phyloP scores from a whole-genome alignment of 2,888 invertebrate genomes.

The Cactoblastis cactorum region DNA sequence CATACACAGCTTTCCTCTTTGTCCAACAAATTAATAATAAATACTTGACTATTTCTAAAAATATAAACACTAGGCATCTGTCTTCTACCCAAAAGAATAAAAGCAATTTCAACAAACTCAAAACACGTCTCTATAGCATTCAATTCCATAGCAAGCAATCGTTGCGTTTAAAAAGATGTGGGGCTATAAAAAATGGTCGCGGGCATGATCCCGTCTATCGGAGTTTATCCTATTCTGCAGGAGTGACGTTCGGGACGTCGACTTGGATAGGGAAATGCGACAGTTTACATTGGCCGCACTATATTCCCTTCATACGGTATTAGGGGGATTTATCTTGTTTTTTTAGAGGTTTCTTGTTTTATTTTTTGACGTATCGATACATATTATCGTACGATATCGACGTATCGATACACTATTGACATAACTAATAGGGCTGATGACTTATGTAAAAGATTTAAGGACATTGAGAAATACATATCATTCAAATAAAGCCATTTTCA shows the following conservation, averaged over 20 bases:
- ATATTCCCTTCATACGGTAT: background rate
- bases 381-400: background rate
- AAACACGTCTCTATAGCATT: background rate
- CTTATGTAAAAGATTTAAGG: too few relatives aligned
- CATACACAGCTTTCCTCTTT: too few relatives aligned
- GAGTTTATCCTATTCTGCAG: conserved; percentile 26
- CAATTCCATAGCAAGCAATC: background rate
- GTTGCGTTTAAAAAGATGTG: conserved; percentile 22
- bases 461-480: too few relatives aligned
- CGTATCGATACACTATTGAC: too few relatives aligned
- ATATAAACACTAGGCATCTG: too few relatives aligned
- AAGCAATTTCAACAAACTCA: background rate
- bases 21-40: too few relatives aligned
- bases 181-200: conserved; percentile 22
- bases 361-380: background rate
- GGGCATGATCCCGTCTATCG: conserved; percentile 18
- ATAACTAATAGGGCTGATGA: too few relatives aligned
- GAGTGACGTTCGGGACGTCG: conserved; percentile 19
- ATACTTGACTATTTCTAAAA: too few relatives aligned
- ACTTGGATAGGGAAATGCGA: conserved; percentile 36
- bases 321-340: background rate
- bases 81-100: background rate
- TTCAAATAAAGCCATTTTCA: too few relatives aligned
- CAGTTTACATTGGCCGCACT: conserved; percentile 33
- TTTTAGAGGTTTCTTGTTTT: conserved; percentile 1